A percentile compares a stretch with the other conserved stretches of the same genome.
Evolutionary conservation across 2,888 invertebrate genomes (phyloP).

Genomic region (Dynastes maya): DNA sequence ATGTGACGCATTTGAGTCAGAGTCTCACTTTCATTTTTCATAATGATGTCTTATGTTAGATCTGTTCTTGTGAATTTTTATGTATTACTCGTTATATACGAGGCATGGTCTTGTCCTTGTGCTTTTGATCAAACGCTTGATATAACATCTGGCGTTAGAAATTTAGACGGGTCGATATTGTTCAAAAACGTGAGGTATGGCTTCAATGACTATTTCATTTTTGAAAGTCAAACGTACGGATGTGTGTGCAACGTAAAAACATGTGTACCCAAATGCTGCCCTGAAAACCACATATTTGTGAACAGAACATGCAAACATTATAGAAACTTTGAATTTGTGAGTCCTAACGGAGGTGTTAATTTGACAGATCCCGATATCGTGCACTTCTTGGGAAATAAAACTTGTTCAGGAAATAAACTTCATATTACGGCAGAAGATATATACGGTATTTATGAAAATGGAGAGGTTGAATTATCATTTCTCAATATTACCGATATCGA

Average conservation of each 20-base stretch:
- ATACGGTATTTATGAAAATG: conserved; percentile 1
- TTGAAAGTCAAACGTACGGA: conserved; percentile 50
- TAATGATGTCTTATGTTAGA: background rate
- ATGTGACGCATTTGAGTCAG: background rate
- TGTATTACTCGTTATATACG: background rate
- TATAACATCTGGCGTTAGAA: conserved; percentile 15
- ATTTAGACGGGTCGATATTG: background rate
- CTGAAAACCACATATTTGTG: conserved; percentile 38
- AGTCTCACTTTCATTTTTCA: background rate
- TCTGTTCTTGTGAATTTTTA: conserved; percentile 1
- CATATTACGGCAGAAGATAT: background rate
- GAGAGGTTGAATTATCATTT: background rate
- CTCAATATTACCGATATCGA: background rate
- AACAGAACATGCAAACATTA: conserved; percentile 29
- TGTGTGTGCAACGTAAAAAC: conserved; percentile 56
- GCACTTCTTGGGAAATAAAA: conserved; percentile 1
- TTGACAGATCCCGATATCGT: background rate
- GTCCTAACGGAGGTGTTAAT: background rate
- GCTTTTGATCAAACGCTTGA: conserved; percentile 6
- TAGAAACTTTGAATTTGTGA: background rate
- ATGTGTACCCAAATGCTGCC: conserved; percentile 56
- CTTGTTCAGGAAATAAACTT: background rate
- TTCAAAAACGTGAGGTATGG: conserved; percentile 45
- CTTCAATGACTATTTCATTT: conserved; percentile 48
- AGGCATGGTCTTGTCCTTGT: background rate